Percentiles rank a stretch among this genome's conserved stretches.
Evolutionary conservation across 2,888 invertebrate genomes (phyloP).

Genomic region (Gerris lacustris): DNA sequence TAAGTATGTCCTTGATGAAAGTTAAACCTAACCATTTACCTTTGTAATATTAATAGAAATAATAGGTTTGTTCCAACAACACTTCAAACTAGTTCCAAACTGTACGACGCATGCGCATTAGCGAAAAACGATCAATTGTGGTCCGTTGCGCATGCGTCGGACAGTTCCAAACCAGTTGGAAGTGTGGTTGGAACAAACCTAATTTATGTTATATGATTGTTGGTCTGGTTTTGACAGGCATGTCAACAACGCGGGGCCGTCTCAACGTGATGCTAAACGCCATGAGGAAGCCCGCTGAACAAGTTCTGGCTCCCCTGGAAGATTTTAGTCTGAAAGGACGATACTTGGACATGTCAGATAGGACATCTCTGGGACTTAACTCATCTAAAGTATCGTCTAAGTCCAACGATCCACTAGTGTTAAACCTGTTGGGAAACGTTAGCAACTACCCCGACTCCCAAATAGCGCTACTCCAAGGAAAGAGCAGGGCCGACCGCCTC

Average conservation of each 20-base stretch:
- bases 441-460: neutral
- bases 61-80: too few relatives aligned
- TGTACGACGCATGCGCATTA: too few relatives aligned
- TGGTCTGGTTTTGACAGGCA: slow-evolving; percentile 9
- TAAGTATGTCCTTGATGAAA: too few relatives aligned
- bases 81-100: too few relatives aligned
- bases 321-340: slow-evolving; percentile 57
- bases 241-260: slow-evolving; percentile 52
- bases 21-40: too few relatives aligned
- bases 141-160: too few relatives aligned
- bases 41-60: too few relatives aligned
- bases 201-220: too few relatives aligned
- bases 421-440: neutral
- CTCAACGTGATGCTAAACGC: slow-evolving; percentile 80
- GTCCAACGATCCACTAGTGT: slow-evolving; percentile 15
- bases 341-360: slow-evolving; percentile 38
- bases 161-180: too few relatives aligned
- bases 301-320: slow-evolving; percentile 77
- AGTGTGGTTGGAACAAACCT: too few relatives aligned
- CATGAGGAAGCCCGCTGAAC: slow-evolving; percentile 77
- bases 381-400: slow-evolving; percentile 10
- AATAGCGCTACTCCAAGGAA: slow-evolving; percentile 6
- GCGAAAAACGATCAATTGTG: too few relatives aligned
- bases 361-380: neutral
- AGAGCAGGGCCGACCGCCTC: slow-evolving; percentile 15